Conservation (phyloP, 2,113 vertebrate species). For the Sinocyclocheilus anshuiensis region DNA sequence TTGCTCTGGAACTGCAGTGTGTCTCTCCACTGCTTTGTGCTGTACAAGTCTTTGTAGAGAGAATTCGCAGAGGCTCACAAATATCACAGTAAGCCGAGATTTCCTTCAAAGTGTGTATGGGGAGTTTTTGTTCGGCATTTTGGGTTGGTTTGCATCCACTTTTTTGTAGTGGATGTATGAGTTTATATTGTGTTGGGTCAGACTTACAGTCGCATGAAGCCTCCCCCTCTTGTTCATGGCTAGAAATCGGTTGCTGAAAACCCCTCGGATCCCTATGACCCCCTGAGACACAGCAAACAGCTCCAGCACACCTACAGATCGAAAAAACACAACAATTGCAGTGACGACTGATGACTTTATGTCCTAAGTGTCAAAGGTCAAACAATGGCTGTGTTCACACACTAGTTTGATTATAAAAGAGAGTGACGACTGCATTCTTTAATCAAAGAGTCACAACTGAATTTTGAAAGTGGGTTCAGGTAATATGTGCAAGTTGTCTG, state of each 20-base stretch:
- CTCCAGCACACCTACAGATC: conserved; percentile 90
- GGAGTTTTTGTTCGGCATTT: not conserved
- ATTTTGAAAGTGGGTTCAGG: not conserved
- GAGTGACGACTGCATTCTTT: not conserved
- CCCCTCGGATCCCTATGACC: conserved; percentile 95
- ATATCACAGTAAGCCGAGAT: not conserved
- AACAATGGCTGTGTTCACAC: not conserved
- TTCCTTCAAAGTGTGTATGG: not conserved
- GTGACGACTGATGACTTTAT: conserved; percentile 15
- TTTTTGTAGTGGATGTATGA: not conserved
- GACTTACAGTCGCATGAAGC: conserved; percentile 94
- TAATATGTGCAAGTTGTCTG: not conserved
- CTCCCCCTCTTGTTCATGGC: conserved; percentile 98
- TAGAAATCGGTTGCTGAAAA: conserved; percentile 97
- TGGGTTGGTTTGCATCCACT: not conserved
- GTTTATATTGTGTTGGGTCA: not conserved
- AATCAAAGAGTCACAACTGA: not conserved
- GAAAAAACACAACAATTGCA: conserved; percentile 52
- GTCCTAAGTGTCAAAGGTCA: not conserved
- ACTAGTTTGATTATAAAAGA: not conserved
- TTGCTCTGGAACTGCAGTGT: conserved; percentile 1
- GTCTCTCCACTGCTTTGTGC: not conserved
- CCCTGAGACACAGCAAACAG: conserved; percentile 98
- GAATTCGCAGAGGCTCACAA: conserved; percentile 12
- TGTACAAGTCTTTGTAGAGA: conserved; percentile 22